Conservation (phyloP, 2,888 invertebrate species). For the Osmoderma eremita region DNA sequence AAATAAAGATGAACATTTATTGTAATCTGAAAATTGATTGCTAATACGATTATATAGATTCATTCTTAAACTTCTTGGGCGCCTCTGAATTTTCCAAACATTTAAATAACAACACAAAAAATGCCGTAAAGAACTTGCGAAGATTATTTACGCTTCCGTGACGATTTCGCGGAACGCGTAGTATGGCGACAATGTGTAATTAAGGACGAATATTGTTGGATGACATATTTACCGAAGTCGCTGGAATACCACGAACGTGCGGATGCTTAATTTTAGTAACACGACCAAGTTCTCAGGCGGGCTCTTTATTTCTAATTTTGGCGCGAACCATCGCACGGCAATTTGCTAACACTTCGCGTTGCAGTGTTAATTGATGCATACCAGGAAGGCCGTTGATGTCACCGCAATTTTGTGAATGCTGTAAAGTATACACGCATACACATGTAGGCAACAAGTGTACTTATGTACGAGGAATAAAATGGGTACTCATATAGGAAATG, state of each 20-base stretch:
- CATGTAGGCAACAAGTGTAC: neutral
- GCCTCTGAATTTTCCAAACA: too few relatives aligned
- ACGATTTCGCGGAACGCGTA: neutral
- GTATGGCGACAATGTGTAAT: conserved; percentile 24
- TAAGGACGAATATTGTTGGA: conserved; percentile 20
- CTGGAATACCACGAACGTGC: conserved; percentile 8
- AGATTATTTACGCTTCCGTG: too few relatives aligned
- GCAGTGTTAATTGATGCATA: conserved; percentile 23
- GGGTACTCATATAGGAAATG: too few relatives aligned
- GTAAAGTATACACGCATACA: neutral
- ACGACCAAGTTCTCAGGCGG: neutral
- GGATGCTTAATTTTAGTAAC: conserved; percentile 27
- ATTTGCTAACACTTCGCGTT: conserved; percentile 28
- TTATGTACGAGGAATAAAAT: too few relatives aligned
- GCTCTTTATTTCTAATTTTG: conserved; percentile 34
- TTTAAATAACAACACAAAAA: too few relatives aligned
- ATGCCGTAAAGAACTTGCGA: neutral
- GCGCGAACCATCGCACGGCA: conserved; percentile 10
- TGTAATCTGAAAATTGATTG: too few relatives aligned
- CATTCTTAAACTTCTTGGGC: too few relatives aligned
- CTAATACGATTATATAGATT: too few relatives aligned
- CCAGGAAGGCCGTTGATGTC: conserved; percentile 18
- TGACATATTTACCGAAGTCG: conserved; percentile 8
- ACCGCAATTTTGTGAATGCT: neutral
- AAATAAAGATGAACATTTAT: too few relatives aligned